Evolutionary conservation across 2,113 vertebrate species (phyloP).

Genomic region (Mustela nigripes): DNA sequence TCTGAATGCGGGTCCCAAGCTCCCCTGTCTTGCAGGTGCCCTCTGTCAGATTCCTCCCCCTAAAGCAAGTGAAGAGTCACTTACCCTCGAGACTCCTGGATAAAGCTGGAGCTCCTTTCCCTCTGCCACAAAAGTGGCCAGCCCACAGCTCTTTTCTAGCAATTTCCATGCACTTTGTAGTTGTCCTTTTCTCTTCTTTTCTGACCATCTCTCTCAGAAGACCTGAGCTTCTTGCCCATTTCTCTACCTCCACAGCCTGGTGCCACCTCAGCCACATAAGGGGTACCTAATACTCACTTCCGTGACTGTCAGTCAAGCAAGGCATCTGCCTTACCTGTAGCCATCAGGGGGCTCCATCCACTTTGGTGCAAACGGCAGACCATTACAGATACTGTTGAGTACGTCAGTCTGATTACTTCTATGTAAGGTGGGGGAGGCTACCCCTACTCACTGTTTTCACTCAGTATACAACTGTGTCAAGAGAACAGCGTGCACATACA

Average conservation of each 20-base stretch:
- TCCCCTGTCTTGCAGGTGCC: background rate
- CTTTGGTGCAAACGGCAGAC: background rate
- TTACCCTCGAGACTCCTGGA: no score
- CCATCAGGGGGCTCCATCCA: fast-evolving
- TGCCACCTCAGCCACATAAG: background rate
- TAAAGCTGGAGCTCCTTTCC: no score
- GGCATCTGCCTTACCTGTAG: background rate
- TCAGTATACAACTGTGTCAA: background rate
- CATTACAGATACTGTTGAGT: background rate
- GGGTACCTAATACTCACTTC: background rate
- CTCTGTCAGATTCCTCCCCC: background rate
- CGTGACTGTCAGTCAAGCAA: background rate
- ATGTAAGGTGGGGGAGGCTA: background rate
- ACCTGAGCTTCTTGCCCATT: background rate
- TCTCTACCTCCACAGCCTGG: background rate
- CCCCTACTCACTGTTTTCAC: background rate
- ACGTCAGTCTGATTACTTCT: background rate
- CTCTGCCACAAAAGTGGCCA: background rate
- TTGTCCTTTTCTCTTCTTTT: background rate
- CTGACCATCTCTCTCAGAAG: background rate
- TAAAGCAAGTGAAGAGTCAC: background rate
- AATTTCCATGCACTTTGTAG: background rate
- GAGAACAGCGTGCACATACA: background rate
- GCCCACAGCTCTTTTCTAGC: background rate
- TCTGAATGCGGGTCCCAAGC: background rate